A percentile compares a stretch with the other conserved stretches of the same genome.
Evolutionary conservation across 2,113 vertebrate genomes (phyloP).

Genomic region (Nematolebias whitei): DNA sequence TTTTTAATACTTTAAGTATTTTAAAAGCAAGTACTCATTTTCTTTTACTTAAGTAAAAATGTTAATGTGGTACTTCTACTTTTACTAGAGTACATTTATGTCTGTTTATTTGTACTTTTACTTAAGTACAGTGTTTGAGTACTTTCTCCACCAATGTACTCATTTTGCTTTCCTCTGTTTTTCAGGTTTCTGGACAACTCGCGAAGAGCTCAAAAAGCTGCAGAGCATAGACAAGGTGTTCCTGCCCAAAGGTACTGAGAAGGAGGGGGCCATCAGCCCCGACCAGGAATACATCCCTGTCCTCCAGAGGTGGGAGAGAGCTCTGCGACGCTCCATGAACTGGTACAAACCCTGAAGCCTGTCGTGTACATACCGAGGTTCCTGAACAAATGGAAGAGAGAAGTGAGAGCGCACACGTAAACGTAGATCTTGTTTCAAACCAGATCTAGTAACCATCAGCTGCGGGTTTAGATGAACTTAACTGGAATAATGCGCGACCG

Average conservation of each 20-base stretch:
- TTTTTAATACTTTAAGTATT: too few species aligned
- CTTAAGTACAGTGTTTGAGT: too few species aligned
- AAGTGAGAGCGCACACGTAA: too few species aligned
- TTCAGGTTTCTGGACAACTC: constrained; percentile 89
- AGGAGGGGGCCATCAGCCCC: background rate
- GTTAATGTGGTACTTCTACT: too few species aligned
- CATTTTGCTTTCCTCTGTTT: too few species aligned
- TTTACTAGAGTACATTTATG: too few species aligned
- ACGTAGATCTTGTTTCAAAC: background rate
- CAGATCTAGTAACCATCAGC: too few species aligned
- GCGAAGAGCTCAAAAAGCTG: constrained; percentile 89
- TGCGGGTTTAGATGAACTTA: background rate
- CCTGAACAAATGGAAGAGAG: background rate
- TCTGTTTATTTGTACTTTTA: too few species aligned
- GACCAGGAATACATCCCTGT: constrained; percentile 74
- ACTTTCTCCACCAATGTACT: too few species aligned
- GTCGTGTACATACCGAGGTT: background rate
- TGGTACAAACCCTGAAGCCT: constrained; percentile 83
- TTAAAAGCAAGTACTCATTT: too few species aligned
- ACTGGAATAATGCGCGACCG: background rate
- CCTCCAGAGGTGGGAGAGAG: constrained; percentile 89
- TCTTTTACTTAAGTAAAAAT: too few species aligned
- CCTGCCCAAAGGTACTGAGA: constrained; percentile 73
- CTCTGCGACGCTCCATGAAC: constrained; percentile 84
- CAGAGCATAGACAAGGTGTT: constrained; percentile 82